Conservation (phyloP, 2,113 vertebrate species). For the Limnothrissa miodon region DNA sequence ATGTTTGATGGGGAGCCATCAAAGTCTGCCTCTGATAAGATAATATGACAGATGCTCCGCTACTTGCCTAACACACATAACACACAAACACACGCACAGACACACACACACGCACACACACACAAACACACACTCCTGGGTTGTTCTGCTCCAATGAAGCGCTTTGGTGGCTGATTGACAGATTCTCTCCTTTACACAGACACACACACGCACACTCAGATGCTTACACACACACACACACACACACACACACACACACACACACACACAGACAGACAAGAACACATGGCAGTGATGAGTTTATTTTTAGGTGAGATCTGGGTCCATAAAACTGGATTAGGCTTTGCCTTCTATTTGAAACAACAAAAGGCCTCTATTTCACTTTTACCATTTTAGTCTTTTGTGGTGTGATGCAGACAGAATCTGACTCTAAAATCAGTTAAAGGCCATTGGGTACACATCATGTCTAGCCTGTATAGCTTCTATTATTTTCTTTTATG, state of each 20-base stretch:
- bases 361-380: neutral
- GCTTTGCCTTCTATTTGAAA: neutral
- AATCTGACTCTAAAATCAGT: neutral
- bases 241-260: too few species aligned
- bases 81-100: constrained; percentile 15
- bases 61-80: too few species aligned
- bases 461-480: neutral
- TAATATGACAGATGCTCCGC: neutral
- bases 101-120: constrained; percentile 33
- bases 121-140: constrained; percentile 19
- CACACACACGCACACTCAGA: too few species aligned
- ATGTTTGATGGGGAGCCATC: neutral
- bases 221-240: too few species aligned
- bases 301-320: neutral
- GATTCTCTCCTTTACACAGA: neutral
- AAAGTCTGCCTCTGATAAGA: neutral
- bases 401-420: neutral
- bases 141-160: constrained; percentile 3
- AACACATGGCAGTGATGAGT: neutral
- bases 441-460: neutral
- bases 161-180: neutral
- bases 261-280: neutral
- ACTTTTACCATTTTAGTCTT: neutral
- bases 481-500: neutral
- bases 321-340: neutral